Evolutionary conservation across 2,797 vertebrate species (phyloP).

Genomic region (Prionace glauca): DNA sequence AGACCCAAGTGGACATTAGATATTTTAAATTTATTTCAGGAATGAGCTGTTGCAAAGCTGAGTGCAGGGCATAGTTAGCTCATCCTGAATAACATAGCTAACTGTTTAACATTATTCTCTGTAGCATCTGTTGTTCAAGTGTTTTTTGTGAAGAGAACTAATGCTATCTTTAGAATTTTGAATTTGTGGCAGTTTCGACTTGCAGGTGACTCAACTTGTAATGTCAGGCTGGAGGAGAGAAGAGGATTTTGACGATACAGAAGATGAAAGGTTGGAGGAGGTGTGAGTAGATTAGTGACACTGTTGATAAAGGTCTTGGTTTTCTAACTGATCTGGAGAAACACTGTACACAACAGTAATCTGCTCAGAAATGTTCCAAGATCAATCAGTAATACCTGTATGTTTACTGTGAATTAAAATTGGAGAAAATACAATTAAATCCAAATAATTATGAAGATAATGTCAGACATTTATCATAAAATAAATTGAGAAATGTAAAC

Average conservation of each 20-base stretch:
- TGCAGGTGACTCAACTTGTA: not conserved
- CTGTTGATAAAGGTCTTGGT: not conserved
- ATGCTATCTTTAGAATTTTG: not conserved
- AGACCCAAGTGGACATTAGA: not conserved
- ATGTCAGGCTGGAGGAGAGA: not conserved
- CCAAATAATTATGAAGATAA: too few species aligned
- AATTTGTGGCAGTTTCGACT: not conserved
- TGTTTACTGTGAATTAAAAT: too few species aligned
- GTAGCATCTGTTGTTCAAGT: not conserved
- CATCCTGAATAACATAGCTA: not conserved
- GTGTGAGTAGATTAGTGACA: not conserved
- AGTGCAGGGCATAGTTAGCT: not conserved
- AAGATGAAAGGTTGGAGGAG: not conserved
- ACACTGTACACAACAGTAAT: too few species aligned
- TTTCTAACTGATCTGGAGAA: not conserved
- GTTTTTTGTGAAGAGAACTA: not conserved
- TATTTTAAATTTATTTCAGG: not conserved
- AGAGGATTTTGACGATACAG: not conserved
- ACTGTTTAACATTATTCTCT: not conserved
- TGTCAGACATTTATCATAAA: too few species aligned
- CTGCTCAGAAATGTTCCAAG: too few species aligned
- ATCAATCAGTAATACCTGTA: too few species aligned
- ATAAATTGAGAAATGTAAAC: too few species aligned
- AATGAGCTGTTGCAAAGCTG: not conserved
- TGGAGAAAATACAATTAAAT: too few species aligned